These are phyloP conservation scores for Lates japonicus DNA, from an alignment of 2,797 vertebrate genomes.

Conservation along the genomic window DNA sequence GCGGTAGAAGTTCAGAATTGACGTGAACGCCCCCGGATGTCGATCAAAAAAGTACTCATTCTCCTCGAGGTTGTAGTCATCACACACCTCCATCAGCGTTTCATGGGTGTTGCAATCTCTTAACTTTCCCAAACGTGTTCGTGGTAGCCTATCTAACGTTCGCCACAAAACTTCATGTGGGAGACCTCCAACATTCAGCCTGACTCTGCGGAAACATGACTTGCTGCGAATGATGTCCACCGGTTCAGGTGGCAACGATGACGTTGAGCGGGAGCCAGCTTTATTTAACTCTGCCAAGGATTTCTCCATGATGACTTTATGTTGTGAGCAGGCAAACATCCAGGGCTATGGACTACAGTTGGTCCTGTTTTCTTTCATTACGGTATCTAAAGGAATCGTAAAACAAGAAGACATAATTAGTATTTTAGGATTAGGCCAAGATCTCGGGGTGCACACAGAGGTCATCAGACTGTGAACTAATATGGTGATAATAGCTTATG, in stretches of 20 bases:
- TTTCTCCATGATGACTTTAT: constrained; percentile 84
- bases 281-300: constrained; percentile 95
- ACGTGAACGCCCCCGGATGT: constrained; percentile 97
- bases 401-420: constrained; percentile 49
- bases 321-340: constrained; percentile 68
- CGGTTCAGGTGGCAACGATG: constrained; percentile 95
- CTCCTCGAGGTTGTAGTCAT: constrained; percentile 98
- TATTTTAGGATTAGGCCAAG: background rate
- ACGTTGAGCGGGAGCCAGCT: constrained; percentile 92
- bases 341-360: constrained; percentile 77
- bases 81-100: constrained; percentile 96
- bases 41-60: constrained; percentile 99
- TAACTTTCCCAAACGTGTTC: constrained; percentile 95
- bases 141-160: constrained; percentile 96
- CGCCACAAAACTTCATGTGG: constrained; percentile 98
- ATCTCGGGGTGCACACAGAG: background rate
- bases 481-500: background rate
- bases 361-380: constrained; percentile 89
- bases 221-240: constrained; percentile 96
- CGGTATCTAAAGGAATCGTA: constrained; percentile 82
- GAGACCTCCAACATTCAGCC: constrained; percentile 97
- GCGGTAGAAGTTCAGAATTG: constrained; percentile 99
- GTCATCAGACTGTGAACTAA: background rate
- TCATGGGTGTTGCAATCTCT: constrained; percentile 96
- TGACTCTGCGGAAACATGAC: constrained; percentile 94